Conservation (phyloP, 2,888 invertebrate species). For the Diarsia dahlii region DNA sequence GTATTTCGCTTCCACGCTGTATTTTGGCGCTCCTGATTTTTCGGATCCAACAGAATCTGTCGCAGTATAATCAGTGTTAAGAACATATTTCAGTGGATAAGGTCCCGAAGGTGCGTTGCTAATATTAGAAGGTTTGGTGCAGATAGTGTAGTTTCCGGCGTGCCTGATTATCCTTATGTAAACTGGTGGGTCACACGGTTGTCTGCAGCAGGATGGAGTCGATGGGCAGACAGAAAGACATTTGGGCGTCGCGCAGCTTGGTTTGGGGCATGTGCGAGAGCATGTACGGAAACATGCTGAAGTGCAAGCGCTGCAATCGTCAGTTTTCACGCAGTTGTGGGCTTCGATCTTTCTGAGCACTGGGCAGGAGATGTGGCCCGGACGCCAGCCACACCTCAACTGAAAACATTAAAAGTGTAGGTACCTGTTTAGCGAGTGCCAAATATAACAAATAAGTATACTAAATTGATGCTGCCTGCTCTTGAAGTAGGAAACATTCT, state of each 20-base stretch:
- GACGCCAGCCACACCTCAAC: constrained; percentile 88
- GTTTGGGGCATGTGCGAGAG: constrained; percentile 72
- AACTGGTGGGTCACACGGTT: constrained; percentile 71
- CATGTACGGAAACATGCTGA: constrained; percentile 74
- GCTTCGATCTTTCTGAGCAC: constrained; percentile 84
- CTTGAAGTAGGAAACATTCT: not conserved
- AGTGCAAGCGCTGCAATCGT: constrained; percentile 75
- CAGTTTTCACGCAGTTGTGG: constrained; percentile 79
- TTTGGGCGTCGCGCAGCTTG: constrained; percentile 74
- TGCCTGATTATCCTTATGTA: constrained; percentile 83
- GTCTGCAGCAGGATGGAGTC: constrained; percentile 73
- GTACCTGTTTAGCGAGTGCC: constrained; percentile 3
- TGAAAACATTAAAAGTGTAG: constrained; percentile 62
- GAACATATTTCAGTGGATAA: constrained; percentile 85
- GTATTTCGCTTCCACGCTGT: constrained; percentile 85
- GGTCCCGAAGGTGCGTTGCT: constrained; percentile 85
- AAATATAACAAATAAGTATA: constrained; percentile 2
- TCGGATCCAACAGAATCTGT: constrained; percentile 44
- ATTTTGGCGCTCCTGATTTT: constrained; percentile 65
- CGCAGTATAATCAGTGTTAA: constrained; percentile 74
- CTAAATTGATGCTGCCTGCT: not conserved
- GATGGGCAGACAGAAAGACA: constrained; percentile 76
- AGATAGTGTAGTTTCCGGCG: constrained; percentile 83
- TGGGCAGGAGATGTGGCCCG: constrained; percentile 87
- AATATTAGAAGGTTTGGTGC: constrained; percentile 84